phyloP scores from a whole-genome alignment of 1,140 invertebrate species.

The Aricia agestis region DNA sequence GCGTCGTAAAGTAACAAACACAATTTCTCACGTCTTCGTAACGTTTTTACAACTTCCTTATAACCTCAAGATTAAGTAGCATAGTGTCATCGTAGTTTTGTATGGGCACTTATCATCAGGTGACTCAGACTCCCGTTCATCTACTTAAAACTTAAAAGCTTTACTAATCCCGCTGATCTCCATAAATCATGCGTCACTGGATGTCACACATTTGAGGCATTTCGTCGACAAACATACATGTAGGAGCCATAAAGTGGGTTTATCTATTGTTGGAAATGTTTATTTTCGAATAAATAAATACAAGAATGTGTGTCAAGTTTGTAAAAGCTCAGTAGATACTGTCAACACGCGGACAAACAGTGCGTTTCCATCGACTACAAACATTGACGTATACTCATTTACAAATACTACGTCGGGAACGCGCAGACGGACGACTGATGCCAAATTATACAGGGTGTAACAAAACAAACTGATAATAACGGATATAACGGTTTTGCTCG shows the following conservation, averaged over 20 bases:
- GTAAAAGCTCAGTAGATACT: slow-evolving; percentile 11
- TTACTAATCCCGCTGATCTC: neutral
- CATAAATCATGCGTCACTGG: neutral
- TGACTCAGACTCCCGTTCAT: neutral
- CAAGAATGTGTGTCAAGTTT: slow-evolving; percentile 11
- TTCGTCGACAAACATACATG: neutral
- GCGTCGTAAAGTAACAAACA: too few relatives aligned
- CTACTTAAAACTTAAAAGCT: neutral
- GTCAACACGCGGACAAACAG: slow-evolving; percentile 35
- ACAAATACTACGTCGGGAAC: slow-evolving; percentile 34
- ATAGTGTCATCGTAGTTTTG: neutral
- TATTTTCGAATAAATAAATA: slow-evolving; percentile 14
- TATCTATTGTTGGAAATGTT: slow-evolving; percentile 7
- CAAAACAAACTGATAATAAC: too few relatives aligned
- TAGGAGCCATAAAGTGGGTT: neutral
- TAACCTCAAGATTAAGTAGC: neutral
- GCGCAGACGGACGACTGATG: slow-evolving; percentile 25
- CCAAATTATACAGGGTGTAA: too few relatives aligned
- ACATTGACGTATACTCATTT: slow-evolving; percentile 48
- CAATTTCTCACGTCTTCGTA: too few relatives aligned
- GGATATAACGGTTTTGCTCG: too few relatives aligned
- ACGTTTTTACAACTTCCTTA: neutral
- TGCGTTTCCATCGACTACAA: slow-evolving; percentile 47
- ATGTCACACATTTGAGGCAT: neutral
- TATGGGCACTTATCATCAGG: neutral